Evolutionary conservation across 1,140 invertebrate species (phyloP), one percentile per base, ranked within the genome.

Genomic region (Olivierus martensii): DNA sequence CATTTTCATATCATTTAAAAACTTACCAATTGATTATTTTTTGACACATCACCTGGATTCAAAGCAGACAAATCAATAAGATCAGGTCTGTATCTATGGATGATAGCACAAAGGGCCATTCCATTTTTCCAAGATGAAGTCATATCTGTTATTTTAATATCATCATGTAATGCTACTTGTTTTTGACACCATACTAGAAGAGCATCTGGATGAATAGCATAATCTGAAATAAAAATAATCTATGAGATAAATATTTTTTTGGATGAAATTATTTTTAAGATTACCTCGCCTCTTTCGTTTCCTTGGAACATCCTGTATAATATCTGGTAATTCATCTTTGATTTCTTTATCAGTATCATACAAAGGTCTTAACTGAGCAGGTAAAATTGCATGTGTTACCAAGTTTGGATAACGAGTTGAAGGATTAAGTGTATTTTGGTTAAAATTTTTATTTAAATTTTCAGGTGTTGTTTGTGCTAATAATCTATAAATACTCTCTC

Each of bases 381-480:
- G 77, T 58, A 87, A 76, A 17, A 88, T 74, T 50, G 70, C 71
- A 39, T 72, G 69, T 11, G 75, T 38, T 61, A 76, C 77, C 48
- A 77, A 58, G 60, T 75, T 77, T 2, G 74, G 58, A 55, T 68
- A 73, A 63, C 71, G 69, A n/a, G 67, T 89, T 38, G 81, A 78
- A 3, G 93, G 93, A 68, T 96, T 89, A 3, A 96, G 70, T 0
- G 87, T 90, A 68, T 94, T 96, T 5, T 81, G 76, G 48, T 79
- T 78, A 61, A 83, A 83, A 70, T 94, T 88, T 62, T 90, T 84
- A 62, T 84, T 84, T 17, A 97, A 73, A 66, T 96, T 97, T 67
- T 96, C 90, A 0, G 92, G 90, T 0, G 90, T 97, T 0, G 93
- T 97, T 77, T 99, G 94, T 49, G 83, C 87, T 62, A 87, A 68